Evolutionary conservation across 2,113 vertebrate species (phyloP).

Genomic region (Cisticola juncidis): DNA sequence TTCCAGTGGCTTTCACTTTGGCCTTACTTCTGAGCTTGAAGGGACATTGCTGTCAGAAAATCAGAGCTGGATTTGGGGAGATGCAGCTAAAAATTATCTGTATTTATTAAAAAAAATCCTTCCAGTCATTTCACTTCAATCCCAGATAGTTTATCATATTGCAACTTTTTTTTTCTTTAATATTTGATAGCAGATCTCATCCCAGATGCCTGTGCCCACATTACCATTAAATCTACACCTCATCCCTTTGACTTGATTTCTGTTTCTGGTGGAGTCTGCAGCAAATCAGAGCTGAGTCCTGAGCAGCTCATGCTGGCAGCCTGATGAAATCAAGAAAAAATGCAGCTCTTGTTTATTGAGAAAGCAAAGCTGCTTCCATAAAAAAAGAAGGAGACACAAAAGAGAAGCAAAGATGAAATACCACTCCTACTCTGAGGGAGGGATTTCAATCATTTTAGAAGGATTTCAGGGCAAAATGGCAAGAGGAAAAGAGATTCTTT

Average conservation of each 20-base stretch:
- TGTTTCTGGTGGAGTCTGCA: not conserved
- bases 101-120: not conserved
- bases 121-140: not conserved
- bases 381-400: slow-evolving; percentile 31
- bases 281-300: not conserved
- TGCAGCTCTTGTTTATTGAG: not conserved
- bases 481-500: not conserved
- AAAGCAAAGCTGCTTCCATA: slow-evolving; percentile 31
- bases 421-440: not conserved
- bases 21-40: not conserved
- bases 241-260: not conserved
- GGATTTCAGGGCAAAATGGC: not conserved
- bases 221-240: not conserved
- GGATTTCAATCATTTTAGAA: not conserved
- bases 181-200: not conserved
- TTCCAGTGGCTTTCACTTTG: not conserved
- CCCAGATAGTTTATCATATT: not conserved
- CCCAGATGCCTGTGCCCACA: not conserved
- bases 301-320: not conserved
- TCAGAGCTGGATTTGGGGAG: not conserved
- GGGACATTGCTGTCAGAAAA: not conserved
- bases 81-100: not conserved
- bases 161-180: not conserved
- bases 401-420: not conserved
- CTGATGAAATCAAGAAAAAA: slow-evolving; percentile 27